Conservation (phyloP, 2,888 invertebrate genomes). For the Philonicus albiceps region DNA sequence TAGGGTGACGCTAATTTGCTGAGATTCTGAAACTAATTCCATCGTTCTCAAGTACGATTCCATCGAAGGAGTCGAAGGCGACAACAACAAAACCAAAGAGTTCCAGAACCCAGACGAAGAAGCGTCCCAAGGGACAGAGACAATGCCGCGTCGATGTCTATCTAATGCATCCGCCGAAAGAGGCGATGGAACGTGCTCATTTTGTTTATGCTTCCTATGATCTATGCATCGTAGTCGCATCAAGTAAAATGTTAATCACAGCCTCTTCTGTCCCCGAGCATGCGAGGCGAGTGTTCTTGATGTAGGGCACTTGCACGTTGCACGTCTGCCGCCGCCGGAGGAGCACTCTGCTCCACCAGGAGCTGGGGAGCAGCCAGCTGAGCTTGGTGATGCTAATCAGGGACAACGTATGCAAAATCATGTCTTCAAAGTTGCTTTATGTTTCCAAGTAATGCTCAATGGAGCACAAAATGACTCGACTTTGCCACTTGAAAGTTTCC, state of each 20-base stretch:
- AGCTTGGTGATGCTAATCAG: constrained; percentile 34
- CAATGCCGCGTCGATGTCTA: not conserved
- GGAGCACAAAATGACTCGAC: constrained; percentile 32
- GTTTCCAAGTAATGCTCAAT: constrained; percentile 31
- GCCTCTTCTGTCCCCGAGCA: not conserved
- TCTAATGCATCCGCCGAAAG: not conserved
- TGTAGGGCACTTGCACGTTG: not conserved
- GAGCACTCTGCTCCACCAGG: not conserved
- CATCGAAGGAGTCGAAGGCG: not conserved
- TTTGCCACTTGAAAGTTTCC: constrained; percentile 21
- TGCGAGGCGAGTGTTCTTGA: constrained; percentile 10
- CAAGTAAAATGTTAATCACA: constrained; percentile 35
- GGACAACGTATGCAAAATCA: constrained; percentile 38
- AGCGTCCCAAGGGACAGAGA: not conserved
- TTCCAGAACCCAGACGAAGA: not conserved
- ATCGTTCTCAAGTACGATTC: not conserved
- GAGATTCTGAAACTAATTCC: not conserved
- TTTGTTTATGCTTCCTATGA: not conserved
- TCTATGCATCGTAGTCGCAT: not conserved
- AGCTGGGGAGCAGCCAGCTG: not conserved
- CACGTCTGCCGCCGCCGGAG: not conserved
- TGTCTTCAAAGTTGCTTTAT: constrained; percentile 38
- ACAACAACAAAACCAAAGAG: not conserved
- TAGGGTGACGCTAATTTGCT: not conserved
- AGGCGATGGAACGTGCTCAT: constrained; percentile 2